Conservation (phyloP, 64 coral and sea anemone genomes). For the Catalaphyllia jardinei region DNA sequence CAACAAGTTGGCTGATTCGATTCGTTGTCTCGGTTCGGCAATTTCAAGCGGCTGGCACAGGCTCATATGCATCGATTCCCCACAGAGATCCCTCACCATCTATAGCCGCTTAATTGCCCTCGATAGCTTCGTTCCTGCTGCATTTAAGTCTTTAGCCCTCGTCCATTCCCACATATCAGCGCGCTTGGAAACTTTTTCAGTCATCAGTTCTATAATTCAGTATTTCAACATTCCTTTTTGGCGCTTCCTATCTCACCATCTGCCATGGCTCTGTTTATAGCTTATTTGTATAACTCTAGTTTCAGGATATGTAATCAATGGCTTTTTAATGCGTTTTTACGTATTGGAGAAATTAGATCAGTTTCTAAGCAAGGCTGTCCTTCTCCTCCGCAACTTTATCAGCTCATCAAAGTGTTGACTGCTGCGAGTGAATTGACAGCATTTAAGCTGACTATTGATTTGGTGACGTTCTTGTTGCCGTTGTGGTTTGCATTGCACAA, state of each 20-base stretch:
- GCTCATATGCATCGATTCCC: no score
- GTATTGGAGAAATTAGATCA: not conserved
- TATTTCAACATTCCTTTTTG: not conserved
- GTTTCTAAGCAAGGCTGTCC: not conserved
- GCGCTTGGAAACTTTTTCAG: conserved; percentile 47
- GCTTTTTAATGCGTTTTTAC: conserved; percentile 42
- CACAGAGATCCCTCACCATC: no score
- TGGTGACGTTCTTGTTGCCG: no score
- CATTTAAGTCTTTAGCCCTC: no score
- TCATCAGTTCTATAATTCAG: conserved; percentile 2
- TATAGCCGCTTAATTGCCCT: no score
- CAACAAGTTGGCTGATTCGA: no score
- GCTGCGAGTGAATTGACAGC: not conserved
- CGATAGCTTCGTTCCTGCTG: no score
- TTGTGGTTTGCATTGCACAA: no score
- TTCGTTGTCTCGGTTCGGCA: no score
- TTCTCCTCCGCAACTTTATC: not conserved
- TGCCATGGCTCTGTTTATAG: not conserved
- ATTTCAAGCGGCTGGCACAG: no score
- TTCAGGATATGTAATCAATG: conserved; percentile 15
- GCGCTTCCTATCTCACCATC: not conserved
- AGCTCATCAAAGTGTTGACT: not conserved
- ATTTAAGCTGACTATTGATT: not conserved
- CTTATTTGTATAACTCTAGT: conserved; percentile 2
- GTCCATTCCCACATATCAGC: no score